Conservation (phyloP, 2,797 vertebrate species). For the Dicrostonyx torquatus region DNA sequence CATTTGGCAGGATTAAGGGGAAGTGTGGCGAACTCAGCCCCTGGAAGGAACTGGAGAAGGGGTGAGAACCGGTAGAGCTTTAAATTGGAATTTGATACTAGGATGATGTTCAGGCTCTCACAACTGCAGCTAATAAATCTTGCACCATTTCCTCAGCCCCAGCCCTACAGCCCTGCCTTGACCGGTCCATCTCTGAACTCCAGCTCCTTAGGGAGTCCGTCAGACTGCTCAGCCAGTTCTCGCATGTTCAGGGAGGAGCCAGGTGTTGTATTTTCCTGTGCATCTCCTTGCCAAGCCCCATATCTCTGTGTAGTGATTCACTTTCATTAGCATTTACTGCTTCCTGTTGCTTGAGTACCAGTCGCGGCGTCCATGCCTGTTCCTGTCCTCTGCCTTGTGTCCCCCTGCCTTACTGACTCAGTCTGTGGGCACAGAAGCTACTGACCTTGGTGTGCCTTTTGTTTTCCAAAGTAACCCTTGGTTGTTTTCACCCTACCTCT, state of each 20-base stretch:
- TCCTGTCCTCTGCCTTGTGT: not conserved
- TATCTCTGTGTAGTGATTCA: not conserved
- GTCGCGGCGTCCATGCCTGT: not conserved
- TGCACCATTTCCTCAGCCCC: not conserved
- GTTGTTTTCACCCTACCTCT: not conserved
- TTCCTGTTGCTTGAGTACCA: not conserved
- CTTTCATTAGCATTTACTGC: not conserved
- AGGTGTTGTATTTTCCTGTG: not conserved
- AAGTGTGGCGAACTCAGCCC: not conserved
- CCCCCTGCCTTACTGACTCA: rapidly evolving
- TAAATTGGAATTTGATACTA: not conserved
- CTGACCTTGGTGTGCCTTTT: not conserved
- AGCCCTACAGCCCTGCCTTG: not conserved
- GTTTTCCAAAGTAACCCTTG: not conserved
- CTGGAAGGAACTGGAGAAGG: not conserved
- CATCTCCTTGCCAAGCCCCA: not conserved
- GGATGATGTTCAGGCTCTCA: not conserved
- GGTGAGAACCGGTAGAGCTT: not conserved
- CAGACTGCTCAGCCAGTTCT: not conserved
- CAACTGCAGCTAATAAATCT: not conserved
- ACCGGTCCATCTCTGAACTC: not conserved
- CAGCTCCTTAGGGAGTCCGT: not conserved
- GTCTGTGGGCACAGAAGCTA: not conserved
- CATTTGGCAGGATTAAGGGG: not conserved
- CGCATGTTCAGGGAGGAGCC: not conserved